Evolutionary conservation across 2,888 invertebrate genomes (phyloP).

Genomic region (Alviniconcha strummeri): DNA sequence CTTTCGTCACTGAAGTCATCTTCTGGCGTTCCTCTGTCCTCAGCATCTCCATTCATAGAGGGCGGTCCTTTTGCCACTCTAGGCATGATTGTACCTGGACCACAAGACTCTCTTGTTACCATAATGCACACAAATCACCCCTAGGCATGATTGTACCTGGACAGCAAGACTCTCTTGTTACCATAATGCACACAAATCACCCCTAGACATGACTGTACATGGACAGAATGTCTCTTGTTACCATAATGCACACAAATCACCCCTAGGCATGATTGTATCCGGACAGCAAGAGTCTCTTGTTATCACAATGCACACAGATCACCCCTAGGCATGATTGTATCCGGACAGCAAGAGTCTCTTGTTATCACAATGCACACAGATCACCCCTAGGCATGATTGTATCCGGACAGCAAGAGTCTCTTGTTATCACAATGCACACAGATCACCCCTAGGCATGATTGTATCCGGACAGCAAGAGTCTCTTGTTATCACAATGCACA

Average conservation of each 20-base stretch:
- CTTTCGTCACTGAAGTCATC: constrained; percentile 63
- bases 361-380: background rate
- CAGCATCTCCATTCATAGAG: constrained; percentile 51
- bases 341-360: constrained; percentile 11
- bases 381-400: constrained; percentile 29
- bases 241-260: background rate
- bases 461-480: constrained; percentile 20
- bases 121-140: background rate
- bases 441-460: constrained; percentile 24
- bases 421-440: background rate
- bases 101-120: background rate
- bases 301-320: background rate
- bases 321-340: constrained; percentile 29
- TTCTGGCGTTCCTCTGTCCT: constrained; percentile 49
- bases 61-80: constrained; percentile 6
- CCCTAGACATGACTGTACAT: constrained; percentile 31
- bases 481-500: background rate
- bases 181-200: background rate
- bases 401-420: constrained; percentile 13
- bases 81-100: constrained; percentile 33
- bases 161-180: background rate
- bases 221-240: background rate
- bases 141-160: constrained; percentile 34
- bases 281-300: background rate
- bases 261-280: constrained; percentile 32